Conservation (phyloP, 2,113 vertebrate species). For the Cheirogaleus medius region DNA sequence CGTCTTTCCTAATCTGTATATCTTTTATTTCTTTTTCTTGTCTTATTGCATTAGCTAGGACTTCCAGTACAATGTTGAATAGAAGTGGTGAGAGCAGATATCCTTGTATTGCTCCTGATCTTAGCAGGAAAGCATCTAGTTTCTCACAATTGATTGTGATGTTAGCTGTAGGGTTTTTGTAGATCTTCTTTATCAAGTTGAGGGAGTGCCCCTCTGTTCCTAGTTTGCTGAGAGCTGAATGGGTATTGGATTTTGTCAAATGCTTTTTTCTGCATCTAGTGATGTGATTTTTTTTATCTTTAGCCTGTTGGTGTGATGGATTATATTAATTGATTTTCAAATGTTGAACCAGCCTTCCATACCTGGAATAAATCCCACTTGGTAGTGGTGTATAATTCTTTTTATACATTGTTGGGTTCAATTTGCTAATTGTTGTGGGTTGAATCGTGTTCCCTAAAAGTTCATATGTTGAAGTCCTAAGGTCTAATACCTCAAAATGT, state of each 20-base stretch:
- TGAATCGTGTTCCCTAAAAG: not conserved
- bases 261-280: not conserved
- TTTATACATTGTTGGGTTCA: not conserved
- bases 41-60: no score
- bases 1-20: no score
- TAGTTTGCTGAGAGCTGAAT: not conserved
- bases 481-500: not conserved
- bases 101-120: no score
- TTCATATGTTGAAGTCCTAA: not conserved
- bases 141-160: not conserved
- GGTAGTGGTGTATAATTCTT: not conserved
- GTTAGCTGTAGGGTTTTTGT: not conserved
- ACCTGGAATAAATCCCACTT: not conserved
- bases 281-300: not conserved
- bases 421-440: not conserved
- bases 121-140: no score
- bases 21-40: no score
- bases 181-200: not conserved
- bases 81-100: no score
- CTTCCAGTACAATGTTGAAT: no score
- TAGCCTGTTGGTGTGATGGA: not conserved
- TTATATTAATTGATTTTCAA: not conserved
- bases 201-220: not conserved
- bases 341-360: not conserved
- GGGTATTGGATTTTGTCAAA: not conserved